These are phyloP conservation scores for Pseudomyrmex sp. DNA, from an alignment of 1,140 invertebrate species.

Conservation along the genomic window DNA sequence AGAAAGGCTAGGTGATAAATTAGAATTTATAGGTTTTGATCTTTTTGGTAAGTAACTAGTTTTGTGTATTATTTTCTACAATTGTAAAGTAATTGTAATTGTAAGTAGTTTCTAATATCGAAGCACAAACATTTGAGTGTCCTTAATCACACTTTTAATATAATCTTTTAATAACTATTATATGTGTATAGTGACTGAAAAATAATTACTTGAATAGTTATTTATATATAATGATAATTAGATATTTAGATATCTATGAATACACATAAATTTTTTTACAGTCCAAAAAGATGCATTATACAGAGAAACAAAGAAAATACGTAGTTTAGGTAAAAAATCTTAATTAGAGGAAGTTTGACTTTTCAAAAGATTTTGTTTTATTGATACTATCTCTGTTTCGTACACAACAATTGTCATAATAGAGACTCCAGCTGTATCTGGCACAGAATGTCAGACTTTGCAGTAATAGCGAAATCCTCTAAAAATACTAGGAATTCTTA, in stretches of 20 bases:
- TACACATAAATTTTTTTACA: conserved; percentile 82
- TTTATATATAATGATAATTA: neutral
- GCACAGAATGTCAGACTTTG: neutral
- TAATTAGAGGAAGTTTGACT: too few species aligned
- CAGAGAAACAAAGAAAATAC: conserved; percentile 88
- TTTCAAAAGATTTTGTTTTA: conserved; percentile 45
- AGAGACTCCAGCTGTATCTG: conserved; percentile 16
- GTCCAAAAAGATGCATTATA: conserved; percentile 88
- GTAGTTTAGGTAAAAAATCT: conserved; percentile 81
- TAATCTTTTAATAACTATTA: too few species aligned
- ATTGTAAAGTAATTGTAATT: neutral
- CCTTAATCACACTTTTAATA: too few species aligned
- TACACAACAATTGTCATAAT: conserved; percentile 58
- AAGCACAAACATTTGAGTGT: too few species aligned
- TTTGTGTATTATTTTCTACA: neutral
- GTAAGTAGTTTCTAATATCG: neutral
- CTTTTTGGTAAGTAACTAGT: conserved; percentile 89
- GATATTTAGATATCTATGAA: neutral
- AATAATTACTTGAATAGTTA: conserved; percentile 42
- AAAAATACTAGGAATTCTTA: neutral
- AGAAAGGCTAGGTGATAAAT: conserved; percentile 91
- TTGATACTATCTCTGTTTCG: conserved; percentile 27
- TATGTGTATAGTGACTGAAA: too few species aligned
- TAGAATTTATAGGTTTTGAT: conserved; percentile 91
- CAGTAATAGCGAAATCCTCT: neutral